phyloP scores from a whole-genome alignment of 2,113 vertebrate genomes.

The Tyrannus savana region DNA sequence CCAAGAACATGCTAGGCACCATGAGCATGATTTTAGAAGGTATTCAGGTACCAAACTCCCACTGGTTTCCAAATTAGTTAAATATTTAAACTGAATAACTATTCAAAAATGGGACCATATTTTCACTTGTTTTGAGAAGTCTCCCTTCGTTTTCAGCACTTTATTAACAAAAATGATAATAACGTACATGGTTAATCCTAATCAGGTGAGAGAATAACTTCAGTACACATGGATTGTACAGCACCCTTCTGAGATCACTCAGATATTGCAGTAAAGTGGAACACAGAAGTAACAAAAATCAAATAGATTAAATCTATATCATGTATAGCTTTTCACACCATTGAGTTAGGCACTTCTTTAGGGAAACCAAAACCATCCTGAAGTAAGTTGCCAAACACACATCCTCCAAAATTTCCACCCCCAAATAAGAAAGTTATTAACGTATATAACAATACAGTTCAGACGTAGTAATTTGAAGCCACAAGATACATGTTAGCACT shows the following conservation, averaged over 20 bases:
- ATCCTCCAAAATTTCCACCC: not conserved
- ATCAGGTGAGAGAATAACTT: not conserved
- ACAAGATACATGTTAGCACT: not conserved
- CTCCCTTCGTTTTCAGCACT: not conserved
- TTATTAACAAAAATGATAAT: not conserved
- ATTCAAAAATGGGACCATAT: not conserved
- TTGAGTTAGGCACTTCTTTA: not conserved
- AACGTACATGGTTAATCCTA: not conserved
- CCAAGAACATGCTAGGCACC: slow-evolving; percentile 21
- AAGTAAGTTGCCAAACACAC: not conserved
- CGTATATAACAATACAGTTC: not conserved
- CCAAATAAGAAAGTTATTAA: slow-evolving; percentile 12
- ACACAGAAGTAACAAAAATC: not conserved
- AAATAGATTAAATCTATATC: not conserved
- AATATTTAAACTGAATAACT: slow-evolving; percentile 9
- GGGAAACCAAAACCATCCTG: not conserved
- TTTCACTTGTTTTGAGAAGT: not conserved
- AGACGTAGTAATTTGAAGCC: not conserved
- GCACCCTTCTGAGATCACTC: not conserved
- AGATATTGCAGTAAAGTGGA: not conserved
- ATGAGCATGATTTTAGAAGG: slow-evolving; percentile 16
- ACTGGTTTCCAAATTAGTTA: slow-evolving; percentile 25
- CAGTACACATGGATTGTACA: not conserved
- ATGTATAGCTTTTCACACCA: not conserved
- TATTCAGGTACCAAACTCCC: slow-evolving; percentile 35